Conservation (phyloP, 2,888 invertebrate genomes). For the Mythimna pallens region DNA sequence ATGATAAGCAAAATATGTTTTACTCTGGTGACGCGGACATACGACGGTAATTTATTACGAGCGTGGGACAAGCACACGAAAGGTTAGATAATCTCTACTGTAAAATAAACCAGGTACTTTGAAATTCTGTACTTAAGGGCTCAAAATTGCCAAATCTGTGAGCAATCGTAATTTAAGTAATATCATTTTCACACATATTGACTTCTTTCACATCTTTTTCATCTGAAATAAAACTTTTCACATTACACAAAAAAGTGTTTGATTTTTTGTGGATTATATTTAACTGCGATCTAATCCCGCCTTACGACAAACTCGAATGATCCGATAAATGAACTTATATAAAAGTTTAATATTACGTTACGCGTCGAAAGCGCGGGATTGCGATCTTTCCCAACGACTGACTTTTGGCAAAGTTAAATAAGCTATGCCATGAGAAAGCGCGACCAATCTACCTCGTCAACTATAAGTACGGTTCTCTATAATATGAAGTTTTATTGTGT, state of each 20-base stretch:
- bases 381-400: constrained; percentile 70
- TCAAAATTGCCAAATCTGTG: not conserved
- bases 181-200: not conserved
- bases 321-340: constrained; percentile 69
- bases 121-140: not conserved
- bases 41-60: too few species aligned
- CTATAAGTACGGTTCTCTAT: constrained; percentile 34
- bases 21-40: too few species aligned
- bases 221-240: constrained; percentile 42
- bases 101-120: not conserved
- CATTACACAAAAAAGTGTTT: constrained; percentile 45
- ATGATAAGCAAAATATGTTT: too few species aligned
- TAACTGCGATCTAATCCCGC: constrained; percentile 56
- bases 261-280: constrained; percentile 53
- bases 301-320: constrained; percentile 64
- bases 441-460: constrained; percentile 68
- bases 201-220: not conserved
- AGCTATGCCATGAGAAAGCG: constrained; percentile 70
- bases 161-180: not conserved
- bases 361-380: constrained; percentile 67
- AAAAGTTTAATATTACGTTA: constrained; percentile 71
- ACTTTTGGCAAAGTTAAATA: constrained; percentile 78
- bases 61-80: too few species aligned
- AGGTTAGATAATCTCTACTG: too few species aligned
- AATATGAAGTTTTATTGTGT: constrained; percentile 27